These are phyloP conservation scores for Prunella strophiata DNA, from an alignment of 2,797 vertebrate species.

Conservation along the genomic window DNA sequence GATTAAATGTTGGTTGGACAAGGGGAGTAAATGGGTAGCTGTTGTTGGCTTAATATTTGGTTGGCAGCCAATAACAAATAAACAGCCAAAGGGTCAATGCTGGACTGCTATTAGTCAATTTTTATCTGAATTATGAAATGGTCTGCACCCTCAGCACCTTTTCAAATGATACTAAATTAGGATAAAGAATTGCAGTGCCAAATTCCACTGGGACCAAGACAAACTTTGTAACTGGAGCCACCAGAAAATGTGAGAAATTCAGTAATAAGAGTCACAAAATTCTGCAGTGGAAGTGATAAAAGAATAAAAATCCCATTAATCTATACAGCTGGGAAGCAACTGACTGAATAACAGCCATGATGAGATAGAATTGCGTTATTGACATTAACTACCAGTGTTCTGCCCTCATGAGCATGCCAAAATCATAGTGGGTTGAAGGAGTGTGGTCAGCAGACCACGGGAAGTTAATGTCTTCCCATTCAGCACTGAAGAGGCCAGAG, in stretches of 20 bases:
- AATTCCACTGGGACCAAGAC: background rate
- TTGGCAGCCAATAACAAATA: background rate
- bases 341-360: background rate
- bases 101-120: background rate
- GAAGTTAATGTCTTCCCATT: background rate
- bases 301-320: background rate
- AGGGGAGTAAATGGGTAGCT: background rate
- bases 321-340: background rate
- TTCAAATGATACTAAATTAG: background rate
- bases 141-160: background rate
- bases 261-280: background rate
- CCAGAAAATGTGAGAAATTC: background rate
- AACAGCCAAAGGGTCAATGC: background rate
- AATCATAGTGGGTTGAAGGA: background rate
- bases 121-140: background rate
- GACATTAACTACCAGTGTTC: background rate
- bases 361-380: background rate
- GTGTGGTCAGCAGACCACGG: background rate
- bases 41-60: background rate
- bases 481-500: background rate
- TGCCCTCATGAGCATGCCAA: background rate
- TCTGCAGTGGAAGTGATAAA: background rate
- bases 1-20: background rate
- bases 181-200: background rate
- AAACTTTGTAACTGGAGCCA: background rate